A percentile compares a stretch with the other conserved stretches of the same genome.
phyloP scores from a whole-genome alignment of 2,888 invertebrate species.

The Macaria notata region DNA sequence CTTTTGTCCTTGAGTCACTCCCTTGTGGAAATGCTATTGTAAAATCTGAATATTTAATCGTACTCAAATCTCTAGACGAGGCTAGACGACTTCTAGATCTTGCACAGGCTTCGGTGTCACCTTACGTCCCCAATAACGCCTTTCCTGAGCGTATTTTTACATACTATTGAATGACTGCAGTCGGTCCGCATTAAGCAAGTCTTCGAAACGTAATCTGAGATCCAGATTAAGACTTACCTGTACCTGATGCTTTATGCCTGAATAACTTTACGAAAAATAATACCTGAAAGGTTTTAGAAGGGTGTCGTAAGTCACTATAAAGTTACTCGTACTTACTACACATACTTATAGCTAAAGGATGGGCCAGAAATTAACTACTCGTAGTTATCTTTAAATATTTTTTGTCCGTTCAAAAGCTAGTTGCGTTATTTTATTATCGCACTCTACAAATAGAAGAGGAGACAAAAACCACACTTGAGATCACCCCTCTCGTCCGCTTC shows the following conservation, averaged over 20 bases:
- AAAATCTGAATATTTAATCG: conserved; percentile 34
- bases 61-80: conserved; percentile 37
- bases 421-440: conserved; percentile 67
- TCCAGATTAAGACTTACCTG: conserved; percentile 68
- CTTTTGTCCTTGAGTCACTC: conserved; percentile 10
- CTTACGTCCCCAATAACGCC: conserved; percentile 72
- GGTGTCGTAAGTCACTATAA: conserved; percentile 26
- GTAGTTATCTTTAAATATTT: conserved; percentile 6
- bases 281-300: conserved; percentile 42
- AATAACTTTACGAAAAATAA: conserved; percentile 63
- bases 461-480: conserved; percentile 78
- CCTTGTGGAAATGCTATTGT: conserved; percentile 30
- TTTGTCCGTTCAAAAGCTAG: conserved; percentile 41
- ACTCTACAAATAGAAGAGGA: conserved; percentile 68
- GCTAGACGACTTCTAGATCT: conserved; percentile 52
- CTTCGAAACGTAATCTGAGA: conserved; percentile 69
- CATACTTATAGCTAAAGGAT: conserved; percentile 7
- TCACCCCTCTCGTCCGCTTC: conserved; percentile 63
- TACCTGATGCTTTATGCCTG: conserved; percentile 66
- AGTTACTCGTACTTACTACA: conserved; percentile 18
- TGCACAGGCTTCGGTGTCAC: conserved; percentile 73
- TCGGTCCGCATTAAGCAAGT: conserved; percentile 72
- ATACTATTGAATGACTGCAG: conserved; percentile 76
- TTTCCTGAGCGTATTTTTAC: conserved; percentile 74
- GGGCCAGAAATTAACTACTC: conserved; percentile 3